Base-by-base conservation (phyloP, 53 echinoderm and acorn worm species). In the Echinarachnius parma region DNA sequence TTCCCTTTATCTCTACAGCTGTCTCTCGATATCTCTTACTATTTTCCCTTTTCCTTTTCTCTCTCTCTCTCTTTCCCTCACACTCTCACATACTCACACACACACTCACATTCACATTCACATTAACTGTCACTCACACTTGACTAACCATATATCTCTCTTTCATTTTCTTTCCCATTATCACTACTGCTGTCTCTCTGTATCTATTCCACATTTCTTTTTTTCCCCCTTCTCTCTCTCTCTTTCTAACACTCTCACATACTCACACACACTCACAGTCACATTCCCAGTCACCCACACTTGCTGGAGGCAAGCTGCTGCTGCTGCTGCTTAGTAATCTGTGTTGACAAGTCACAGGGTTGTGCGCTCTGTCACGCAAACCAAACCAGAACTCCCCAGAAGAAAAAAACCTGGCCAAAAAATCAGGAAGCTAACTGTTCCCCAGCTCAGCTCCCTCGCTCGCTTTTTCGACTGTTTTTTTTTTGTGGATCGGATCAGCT, bases 291-390 rank as follows among this genome's bases (percentile, higher is more conserved):
- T 53, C 70, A 53, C 50, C 70, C 50, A 53, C 53, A 10, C 53
- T 53, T 35, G 4, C 53, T 15, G n/a, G n/a, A n/a, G n/a, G 53
- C 53, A 66, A 31, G 53, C 70, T 69, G 70, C 52, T n/a, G n/a
- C n/a, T n/a, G n/a, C n/a, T n/a, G n/a, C 53, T 53, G 70, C 70
- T 50, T 34, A 21, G 70, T 69, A 69, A 69, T 69, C 70, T 69
- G 53, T 53, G 53, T 53, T 69, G 70, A 69, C 70, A 69, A 69
- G 70, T 69, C 70, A 35, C 70, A 69, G 53, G 53, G 70, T 53
- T 36, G 70, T 25, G 47, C 46, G 48, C 28, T 48, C n/a, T 48
- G 47, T 66, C 46, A 66, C 66, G 37, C 33, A 62, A 39, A 39
- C 39, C 39, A 4, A n/a, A n/a, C n/a, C n/a, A n/a, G n/a, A n/a